Evolutionary conservation across 2,797 vertebrate species (phyloP).

Genomic region (Periparus ater): DNA sequence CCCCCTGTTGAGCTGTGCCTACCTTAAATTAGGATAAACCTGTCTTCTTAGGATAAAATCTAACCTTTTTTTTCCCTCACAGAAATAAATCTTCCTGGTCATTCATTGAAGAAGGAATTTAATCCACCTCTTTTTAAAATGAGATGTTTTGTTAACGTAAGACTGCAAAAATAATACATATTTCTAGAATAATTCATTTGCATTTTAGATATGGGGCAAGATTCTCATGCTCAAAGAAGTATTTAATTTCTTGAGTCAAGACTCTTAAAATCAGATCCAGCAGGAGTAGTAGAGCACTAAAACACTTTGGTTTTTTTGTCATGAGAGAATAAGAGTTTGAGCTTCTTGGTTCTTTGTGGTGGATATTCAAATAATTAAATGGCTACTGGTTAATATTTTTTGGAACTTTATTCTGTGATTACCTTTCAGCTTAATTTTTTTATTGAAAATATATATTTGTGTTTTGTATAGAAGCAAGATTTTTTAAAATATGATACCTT

Average conservation of each 20-base stretch:
- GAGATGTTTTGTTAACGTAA: neutral
- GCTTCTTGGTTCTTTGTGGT: neutral
- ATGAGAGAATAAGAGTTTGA: neutral
- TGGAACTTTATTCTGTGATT: neutral
- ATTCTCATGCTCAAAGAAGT: neutral
- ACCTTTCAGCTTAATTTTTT: neutral
- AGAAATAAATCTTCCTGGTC: neutral
- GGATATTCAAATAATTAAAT: neutral
- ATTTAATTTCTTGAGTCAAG: neutral
- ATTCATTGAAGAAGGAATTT: neutral
- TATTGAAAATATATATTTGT: neutral
- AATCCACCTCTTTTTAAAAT: neutral
- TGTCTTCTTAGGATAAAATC: neutral
- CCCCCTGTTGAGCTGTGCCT: neutral
- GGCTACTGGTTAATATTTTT: neutral
- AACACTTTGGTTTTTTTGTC: neutral
- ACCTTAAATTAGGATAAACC: neutral
- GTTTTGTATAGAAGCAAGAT: neutral
- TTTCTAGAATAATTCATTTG: neutral
- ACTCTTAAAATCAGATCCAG: neutral
- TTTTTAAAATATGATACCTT: neutral
- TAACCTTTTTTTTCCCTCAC: neutral
- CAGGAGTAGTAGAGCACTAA: neutral
- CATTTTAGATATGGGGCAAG: neutral
- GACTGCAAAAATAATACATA: neutral